phyloP scores from a whole-genome alignment of 2,797 vertebrate species.

The Myripristis jacobus region DNA sequence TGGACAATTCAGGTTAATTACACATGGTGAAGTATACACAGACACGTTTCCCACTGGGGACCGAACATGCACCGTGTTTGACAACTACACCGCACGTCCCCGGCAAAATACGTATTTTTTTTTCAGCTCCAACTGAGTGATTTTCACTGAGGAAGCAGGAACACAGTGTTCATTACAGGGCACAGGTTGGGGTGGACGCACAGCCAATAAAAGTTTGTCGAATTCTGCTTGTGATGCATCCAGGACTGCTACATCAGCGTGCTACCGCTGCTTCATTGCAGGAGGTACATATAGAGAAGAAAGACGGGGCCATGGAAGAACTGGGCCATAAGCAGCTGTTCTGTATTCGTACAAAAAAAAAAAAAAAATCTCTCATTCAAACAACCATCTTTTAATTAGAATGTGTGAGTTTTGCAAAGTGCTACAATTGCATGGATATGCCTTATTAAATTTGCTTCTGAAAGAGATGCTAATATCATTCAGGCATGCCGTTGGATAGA shows the following conservation, averaged over 20 bases:
- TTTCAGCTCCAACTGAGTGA: conserved; percentile 65
- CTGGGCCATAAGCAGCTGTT: conserved; percentile 44
- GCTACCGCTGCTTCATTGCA: conserved; percentile 63
- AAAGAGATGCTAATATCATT: conserved; percentile 55
- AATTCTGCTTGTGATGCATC: conserved; percentile 81
- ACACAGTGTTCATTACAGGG: conserved; percentile 76
- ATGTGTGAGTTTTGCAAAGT: conserved; percentile 30
- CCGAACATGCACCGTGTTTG: conserved; percentile 70
- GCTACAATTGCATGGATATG: conserved; percentile 18
- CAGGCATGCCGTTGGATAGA: conserved; percentile 50
- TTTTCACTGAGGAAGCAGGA: conserved; percentile 74
- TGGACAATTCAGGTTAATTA: conserved; percentile 82
- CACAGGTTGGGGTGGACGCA: conserved; percentile 72
- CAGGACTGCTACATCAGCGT: conserved; percentile 81
- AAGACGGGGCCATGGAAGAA: conserved; percentile 52
- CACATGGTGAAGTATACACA: conserved; percentile 67
- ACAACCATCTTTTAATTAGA: conserved; percentile 38
- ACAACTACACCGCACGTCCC: conserved; percentile 55
- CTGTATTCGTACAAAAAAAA: not conserved
- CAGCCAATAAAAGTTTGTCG: conserved; percentile 80
- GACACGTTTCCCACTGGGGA: conserved; percentile 67
- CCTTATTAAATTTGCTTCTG: conserved; percentile 40
- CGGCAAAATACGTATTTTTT: conserved; percentile 69
- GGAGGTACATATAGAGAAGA: conserved; percentile 62
- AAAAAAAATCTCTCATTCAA: conserved; percentile 36